phyloP scores from a whole-genome alignment of 2,113 vertebrate genomes.

The Mellivora capensis region DNA sequence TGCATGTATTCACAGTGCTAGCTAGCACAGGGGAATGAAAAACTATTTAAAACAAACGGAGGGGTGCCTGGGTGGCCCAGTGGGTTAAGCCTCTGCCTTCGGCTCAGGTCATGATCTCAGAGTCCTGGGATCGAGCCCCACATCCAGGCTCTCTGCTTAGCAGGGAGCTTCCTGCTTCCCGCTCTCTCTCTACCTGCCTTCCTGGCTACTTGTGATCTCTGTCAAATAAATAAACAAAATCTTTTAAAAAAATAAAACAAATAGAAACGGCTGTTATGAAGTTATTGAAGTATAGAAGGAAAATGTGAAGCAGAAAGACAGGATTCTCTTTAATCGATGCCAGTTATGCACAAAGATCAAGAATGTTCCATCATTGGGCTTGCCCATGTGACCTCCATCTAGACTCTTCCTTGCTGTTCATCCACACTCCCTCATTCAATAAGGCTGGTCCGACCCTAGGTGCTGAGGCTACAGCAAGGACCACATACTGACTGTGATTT shows the following conservation, averaged over 20 bases:
- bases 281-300: background rate
- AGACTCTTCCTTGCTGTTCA: background rate
- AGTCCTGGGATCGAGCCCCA: too few relatives aligned
- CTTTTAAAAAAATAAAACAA: too few relatives aligned
- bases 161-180: too few relatives aligned
- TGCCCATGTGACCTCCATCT: background rate
- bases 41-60: background rate
- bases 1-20: background rate
- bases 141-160: too few relatives aligned
- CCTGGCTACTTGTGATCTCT: too few relatives aligned
- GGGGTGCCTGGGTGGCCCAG: too few relatives aligned
- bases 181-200: too few relatives aligned
- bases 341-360: background rate
- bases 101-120: too few relatives aligned
- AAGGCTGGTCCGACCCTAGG: background rate
- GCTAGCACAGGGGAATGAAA: background rate
- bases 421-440: background rate
- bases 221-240: too few relatives aligned
- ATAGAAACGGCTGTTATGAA: background rate
- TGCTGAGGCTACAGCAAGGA: background rate
- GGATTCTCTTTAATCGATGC: background rate
- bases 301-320: background rate
- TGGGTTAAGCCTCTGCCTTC: too few relatives aligned
- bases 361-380: background rate
- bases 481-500: background rate